Evolutionary conservation across 2,888 invertebrate species (phyloP).

Genomic region (Criorhina ranunculi): DNA sequence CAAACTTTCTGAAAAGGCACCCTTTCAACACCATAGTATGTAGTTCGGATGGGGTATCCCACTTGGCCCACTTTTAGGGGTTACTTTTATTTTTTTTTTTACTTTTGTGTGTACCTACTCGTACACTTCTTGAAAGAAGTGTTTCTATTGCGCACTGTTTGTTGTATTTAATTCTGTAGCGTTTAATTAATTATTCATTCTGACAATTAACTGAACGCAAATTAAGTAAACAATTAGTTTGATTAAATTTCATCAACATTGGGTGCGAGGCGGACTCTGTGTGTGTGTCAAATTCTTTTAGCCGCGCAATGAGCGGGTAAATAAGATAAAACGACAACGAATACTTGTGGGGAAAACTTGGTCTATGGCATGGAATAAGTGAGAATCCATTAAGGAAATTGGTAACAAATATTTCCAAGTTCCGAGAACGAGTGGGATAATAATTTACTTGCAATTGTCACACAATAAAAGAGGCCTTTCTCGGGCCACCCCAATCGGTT

Average conservation of each 20-base stretch:
- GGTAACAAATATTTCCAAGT: constrained; percentile 62
- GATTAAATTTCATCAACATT: constrained; percentile 81
- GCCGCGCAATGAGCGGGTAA: constrained; percentile 47
- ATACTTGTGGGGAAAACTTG: constrained; percentile 34
- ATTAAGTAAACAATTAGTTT: constrained; percentile 84
- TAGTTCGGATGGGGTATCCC: background rate
- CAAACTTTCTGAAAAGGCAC: constrained; percentile 28
- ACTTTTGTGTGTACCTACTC: background rate
- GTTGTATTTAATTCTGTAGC: constrained; percentile 42
- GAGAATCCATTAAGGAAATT: constrained; percentile 70
- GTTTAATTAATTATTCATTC: constrained; percentile 83
- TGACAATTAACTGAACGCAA: constrained; percentile 81
- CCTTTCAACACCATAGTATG: background rate
- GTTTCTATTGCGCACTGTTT: constrained; percentile 35
- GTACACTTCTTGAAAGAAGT: background rate
- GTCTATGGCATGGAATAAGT: constrained; percentile 35
- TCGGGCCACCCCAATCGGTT: background rate
- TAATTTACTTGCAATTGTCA: constrained; percentile 62
- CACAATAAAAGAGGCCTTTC: constrained; percentile 45
- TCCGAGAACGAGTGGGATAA: constrained; percentile 26
- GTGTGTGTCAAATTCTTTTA: constrained; percentile 20
- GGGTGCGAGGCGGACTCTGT: background rate
- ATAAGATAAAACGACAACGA: constrained; percentile 39
- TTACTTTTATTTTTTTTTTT: background rate
- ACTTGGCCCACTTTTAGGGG: constrained; percentile 7